phyloP scores from a whole-genome alignment of 2,113 vertebrate genomes.

The Bombycilla garrulus region DNA sequence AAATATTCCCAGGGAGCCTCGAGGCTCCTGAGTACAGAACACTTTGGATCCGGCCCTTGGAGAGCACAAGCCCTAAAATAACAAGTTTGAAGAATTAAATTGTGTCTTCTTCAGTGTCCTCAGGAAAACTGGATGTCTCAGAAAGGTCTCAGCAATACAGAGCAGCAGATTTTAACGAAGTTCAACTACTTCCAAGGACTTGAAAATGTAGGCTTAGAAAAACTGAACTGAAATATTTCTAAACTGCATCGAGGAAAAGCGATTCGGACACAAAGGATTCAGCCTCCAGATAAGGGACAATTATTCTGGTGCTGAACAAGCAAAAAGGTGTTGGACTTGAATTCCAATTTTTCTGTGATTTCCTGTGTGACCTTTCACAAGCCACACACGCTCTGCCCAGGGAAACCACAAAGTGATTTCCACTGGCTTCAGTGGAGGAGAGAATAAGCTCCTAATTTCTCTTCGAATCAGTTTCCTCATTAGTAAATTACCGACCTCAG shows the following conservation, averaged over 20 bases:
- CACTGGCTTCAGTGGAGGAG: not conserved
- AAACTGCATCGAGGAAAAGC: not conserved
- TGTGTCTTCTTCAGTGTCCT: not conserved
- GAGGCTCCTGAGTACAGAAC: not conserved
- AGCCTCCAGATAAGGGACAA: not conserved
- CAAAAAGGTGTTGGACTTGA: not conserved
- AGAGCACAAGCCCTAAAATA: not conserved
- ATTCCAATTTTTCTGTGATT: not conserved
- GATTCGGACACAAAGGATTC: not conserved
- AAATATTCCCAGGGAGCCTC: not conserved
- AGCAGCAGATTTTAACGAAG: not conserved
- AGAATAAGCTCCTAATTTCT: constrained; percentile 31
- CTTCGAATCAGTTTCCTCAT: constrained; percentile 39
- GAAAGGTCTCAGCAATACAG: not conserved
- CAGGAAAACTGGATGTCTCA: not conserved
- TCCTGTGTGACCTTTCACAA: not conserved
- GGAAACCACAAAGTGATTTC: not conserved
- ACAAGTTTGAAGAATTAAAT: not conserved
- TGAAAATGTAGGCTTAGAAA: not conserved
- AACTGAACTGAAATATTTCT: not conserved
- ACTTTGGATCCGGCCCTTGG: not conserved
- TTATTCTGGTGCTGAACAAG: not conserved
- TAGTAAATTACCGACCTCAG: constrained; percentile 26
- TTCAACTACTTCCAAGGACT: not conserved
- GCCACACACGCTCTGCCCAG: not conserved